A percentile compares a stretch with the other conserved stretches of the same genome.
Conservation (phyloP, 2,797 vertebrate genomes). For the Orientallactaga sibirica region DNA sequence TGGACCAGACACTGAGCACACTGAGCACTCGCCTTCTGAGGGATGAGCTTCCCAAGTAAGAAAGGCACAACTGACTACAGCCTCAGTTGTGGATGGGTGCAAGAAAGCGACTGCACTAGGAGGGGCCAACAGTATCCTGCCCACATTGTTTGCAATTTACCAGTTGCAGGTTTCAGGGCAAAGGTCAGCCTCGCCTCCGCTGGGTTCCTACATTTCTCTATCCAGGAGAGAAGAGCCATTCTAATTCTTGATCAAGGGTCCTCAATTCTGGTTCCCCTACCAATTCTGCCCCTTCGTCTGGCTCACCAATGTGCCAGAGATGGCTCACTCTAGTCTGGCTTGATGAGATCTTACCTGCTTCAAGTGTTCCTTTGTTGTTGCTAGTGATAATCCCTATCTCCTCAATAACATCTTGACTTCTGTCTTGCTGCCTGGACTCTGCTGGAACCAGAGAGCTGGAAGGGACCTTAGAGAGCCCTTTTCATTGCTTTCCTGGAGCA, state of each 20-base stretch:
- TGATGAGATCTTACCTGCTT: not conserved
- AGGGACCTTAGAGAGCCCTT: constrained; percentile 62
- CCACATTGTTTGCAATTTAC: not conserved
- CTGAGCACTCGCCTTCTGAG: not conserved
- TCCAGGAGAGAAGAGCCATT: constrained; percentile 35
- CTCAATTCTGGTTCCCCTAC: not conserved
- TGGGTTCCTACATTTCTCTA: not conserved
- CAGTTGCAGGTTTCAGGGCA: not conserved
- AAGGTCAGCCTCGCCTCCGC: not conserved
- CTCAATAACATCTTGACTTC: constrained; percentile 55
- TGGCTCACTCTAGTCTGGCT: not conserved
- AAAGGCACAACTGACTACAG: not conserved
- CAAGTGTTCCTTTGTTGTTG: constrained; percentile 8
- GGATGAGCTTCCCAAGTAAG: not conserved
- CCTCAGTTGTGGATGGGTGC: not conserved
- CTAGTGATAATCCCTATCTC: constrained; percentile 22
- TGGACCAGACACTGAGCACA: not conserved
- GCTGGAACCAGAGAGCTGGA: constrained; percentile 53
- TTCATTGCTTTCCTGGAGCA: constrained; percentile 56
- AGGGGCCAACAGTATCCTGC: not conserved
- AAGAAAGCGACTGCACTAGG: not conserved
- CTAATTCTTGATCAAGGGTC: not conserved
- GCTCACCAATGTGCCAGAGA: not conserved
- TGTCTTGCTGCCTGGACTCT: constrained; percentile 51
- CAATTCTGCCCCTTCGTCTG: constrained; percentile 23